phyloP scores from a whole-genome alignment of 2,888 invertebrate genomes.

The Synanthedon formicaeformis region DNA sequence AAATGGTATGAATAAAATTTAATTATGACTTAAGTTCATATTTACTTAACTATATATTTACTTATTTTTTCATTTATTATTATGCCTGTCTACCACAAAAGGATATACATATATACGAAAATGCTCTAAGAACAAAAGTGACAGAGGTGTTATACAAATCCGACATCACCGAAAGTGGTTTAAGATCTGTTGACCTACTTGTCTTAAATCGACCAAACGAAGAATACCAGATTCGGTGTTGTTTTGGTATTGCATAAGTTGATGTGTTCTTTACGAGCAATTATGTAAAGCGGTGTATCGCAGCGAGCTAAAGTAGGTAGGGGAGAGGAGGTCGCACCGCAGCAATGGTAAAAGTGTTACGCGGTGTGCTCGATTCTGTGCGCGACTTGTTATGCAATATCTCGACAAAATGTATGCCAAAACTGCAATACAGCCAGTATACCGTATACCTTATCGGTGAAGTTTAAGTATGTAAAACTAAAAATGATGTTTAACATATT shows the following conservation, averaged over 20 bases:
- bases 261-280: conserved; percentile 55
- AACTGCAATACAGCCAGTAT: conserved; percentile 47
- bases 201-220: conserved; percentile 24
- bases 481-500: too few species aligned
- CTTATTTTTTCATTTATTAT: too few species aligned
- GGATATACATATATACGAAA: too few species aligned
- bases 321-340: conserved; percentile 14
- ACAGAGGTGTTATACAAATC: too few species aligned
- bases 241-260: conserved; percentile 53
- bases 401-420: conserved; percentile 59
- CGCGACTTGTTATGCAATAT: conserved; percentile 44
- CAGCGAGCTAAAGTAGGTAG: conserved; percentile 42
- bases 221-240: conserved; percentile 38
- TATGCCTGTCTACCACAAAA: too few species aligned
- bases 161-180: neutral
- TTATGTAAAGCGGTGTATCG: conserved; percentile 61
- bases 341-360: conserved; percentile 66
- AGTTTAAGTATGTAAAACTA: too few species aligned
- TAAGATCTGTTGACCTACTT: conserved; percentile 32
- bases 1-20: too few species aligned
- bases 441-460: neutral
- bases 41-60: too few species aligned
- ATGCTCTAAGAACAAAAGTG: too few species aligned
- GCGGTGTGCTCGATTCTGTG: conserved; percentile 51
- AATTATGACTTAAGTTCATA: too few species aligned